Evolutionary conservation across 2,113 vertebrate genomes (phyloP).

Genomic region (Misgurnus mizolepis): DNA sequence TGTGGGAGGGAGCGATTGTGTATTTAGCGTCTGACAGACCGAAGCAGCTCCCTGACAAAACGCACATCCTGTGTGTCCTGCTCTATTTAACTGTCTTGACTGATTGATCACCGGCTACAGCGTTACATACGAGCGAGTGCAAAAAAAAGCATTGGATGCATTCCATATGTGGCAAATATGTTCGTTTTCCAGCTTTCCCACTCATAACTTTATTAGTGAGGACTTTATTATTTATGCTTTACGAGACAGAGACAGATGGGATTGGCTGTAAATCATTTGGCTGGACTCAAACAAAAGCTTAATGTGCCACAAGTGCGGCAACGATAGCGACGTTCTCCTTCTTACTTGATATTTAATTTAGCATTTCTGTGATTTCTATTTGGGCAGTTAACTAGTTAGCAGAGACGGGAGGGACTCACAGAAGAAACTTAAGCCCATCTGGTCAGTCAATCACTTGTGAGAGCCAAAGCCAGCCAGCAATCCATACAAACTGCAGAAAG

Average conservation of each 20-base stretch:
- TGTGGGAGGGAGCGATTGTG: constrained; percentile 31
- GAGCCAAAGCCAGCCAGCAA: constrained; percentile 49
- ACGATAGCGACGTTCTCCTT: neutral
- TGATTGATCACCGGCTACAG: constrained; percentile 37
- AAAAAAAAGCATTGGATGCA: neutral
- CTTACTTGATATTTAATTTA: neutral
- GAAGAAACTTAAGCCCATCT: constrained; percentile 53
- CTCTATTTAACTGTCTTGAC: constrained; percentile 23
- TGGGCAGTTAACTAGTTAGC: neutral
- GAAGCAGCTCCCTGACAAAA: constrained; percentile 45
- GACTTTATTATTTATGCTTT: neutral
- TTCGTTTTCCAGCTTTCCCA: neutral
- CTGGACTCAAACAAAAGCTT: neutral
- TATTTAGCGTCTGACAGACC: constrained; percentile 37
- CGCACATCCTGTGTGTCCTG: constrained; percentile 31
- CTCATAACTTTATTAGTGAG: neutral
- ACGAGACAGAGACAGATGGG: neutral
- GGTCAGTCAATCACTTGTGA: constrained; percentile 56
- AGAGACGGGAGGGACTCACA: constrained; percentile 1
- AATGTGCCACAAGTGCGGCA: too few relatives aligned
- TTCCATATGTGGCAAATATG: neutral
- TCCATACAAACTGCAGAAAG: neutral
- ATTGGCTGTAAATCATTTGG: neutral
- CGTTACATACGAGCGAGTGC: neutral
- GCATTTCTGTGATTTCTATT: neutral